These are phyloP conservation scores for Lepilemur septentrionalis DNA, from an alignment of 2,797 vertebrate species.

Conservation along the genomic window DNA sequence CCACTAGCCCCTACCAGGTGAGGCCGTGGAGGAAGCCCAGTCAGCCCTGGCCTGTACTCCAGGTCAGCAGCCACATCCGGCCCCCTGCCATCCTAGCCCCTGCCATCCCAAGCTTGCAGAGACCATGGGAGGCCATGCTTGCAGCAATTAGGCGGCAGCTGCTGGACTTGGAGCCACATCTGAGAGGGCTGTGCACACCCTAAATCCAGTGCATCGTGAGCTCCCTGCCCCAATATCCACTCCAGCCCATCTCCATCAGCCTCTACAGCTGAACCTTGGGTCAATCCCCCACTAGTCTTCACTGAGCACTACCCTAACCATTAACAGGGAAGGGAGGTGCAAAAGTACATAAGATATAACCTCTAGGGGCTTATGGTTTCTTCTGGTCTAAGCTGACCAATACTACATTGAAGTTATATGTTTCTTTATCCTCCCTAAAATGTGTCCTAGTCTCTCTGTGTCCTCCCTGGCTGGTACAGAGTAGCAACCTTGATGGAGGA, in stretches of 20 bases:
- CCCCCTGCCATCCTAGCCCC: background rate
- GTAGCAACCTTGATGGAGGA: background rate
- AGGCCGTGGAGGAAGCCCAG: background rate
- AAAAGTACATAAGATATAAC: background rate
- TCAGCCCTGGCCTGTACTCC: background rate
- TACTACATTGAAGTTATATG: background rate
- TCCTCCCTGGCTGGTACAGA: background rate
- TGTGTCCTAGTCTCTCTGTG: background rate
- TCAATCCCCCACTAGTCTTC: background rate
- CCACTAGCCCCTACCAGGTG: background rate
- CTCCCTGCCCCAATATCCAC: background rate
- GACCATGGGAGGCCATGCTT: constrained; percentile 48
- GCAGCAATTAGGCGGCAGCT: constrained; percentile 59
- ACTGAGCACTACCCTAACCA: background rate
- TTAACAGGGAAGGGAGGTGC: background rate
- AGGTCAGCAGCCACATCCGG: background rate
- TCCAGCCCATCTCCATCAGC: background rate
- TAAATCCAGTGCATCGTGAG: background rate
- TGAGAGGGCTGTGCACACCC: constrained; percentile 57
- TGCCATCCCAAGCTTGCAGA: background rate
- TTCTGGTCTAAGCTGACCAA: background rate
- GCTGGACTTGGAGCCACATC: constrained; percentile 66
- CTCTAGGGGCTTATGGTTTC: background rate
- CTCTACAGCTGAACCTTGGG: background rate
- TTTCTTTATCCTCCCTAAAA: background rate